Conservation (phyloP, 1,140 invertebrate species). For the Holcopasites calliopsidis region DNA sequence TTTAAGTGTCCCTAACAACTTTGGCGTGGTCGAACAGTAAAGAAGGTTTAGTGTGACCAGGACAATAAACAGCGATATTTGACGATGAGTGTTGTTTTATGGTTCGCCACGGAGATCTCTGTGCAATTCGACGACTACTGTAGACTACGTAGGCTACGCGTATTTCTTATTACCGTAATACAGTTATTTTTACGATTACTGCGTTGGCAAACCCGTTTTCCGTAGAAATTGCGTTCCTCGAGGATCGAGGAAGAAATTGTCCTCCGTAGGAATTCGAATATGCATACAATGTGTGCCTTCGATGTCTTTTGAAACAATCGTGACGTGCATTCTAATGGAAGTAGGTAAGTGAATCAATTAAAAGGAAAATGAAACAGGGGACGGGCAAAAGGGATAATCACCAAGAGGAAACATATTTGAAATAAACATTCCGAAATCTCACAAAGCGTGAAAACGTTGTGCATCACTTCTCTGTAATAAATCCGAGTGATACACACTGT, state of each 20-base stretch:
- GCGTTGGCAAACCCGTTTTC: not conserved
- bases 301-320: too few species aligned
- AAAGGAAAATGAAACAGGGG: too few species aligned
- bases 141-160: too few species aligned
- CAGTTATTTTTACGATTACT: not conserved
- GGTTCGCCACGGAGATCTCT: slow-evolving; percentile 3
- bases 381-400: too few species aligned
- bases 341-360: too few species aligned
- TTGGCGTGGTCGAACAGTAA: not conserved
- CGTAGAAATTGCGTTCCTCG: not conserved
- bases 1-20: not conserved
- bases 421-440: not conserved
- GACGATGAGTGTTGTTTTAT: not conserved
- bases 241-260: too few species aligned
- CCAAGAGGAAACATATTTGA: not conserved
- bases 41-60: not conserved
- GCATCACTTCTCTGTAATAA: too few species aligned
- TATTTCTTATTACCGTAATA: slow-evolving; percentile 10
- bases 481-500: not conserved
- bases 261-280: too few species aligned
- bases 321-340: too few species aligned
- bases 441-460: too few species aligned
- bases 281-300: too few species aligned
- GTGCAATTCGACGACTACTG: too few species aligned
- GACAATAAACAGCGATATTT: not conserved